Evolutionary conservation across 2,113 vertebrate genomes (phyloP).

Genomic region (Pelvicachromis taeniatus): DNA sequence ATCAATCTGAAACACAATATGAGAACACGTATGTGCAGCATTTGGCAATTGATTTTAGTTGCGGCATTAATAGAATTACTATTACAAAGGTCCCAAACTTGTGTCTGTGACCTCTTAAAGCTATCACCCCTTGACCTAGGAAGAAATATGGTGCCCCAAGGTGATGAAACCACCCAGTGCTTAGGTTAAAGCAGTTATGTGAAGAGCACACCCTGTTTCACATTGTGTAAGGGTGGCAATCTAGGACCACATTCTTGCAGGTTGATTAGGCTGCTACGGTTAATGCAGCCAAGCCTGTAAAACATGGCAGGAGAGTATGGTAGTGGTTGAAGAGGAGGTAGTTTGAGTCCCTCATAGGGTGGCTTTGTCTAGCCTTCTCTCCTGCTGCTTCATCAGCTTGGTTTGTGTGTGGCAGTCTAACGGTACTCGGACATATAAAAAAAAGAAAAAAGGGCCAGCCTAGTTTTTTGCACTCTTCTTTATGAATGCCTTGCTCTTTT

Average conservation of each 20-base stretch:
- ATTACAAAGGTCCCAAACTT: neutral
- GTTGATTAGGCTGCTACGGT: conserved; percentile 73
- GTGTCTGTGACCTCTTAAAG: neutral
- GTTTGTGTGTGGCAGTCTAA: conserved; percentile 71
- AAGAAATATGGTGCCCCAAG: conserved; percentile 29
- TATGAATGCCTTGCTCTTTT: conserved; percentile 73
- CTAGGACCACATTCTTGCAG: conserved; percentile 66
- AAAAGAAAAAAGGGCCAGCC: conserved; percentile 42
- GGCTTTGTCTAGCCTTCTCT: conserved; percentile 65
- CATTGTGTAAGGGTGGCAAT: conserved; percentile 44
- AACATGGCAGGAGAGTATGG: conserved; percentile 55
- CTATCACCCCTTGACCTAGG: conserved; percentile 25
- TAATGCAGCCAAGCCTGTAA: conserved; percentile 72
- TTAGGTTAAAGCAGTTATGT: conserved; percentile 58
- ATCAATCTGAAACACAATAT: neutral
- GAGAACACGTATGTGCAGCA: neutral
- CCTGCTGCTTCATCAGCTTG: conserved; percentile 70
- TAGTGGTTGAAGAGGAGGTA: conserved; percentile 36
- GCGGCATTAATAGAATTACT: neutral
- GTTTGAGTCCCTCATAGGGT: conserved; percentile 51
- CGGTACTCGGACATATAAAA: conserved; percentile 48
- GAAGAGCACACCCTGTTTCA: conserved; percentile 31
- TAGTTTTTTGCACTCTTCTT: conserved; percentile 66
- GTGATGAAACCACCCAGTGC: conserved; percentile 33
- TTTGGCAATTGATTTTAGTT: neutral